Evolutionary conservation across 1,140 invertebrate species (phyloP), one percentile per base, ranked within the genome.

Genomic region (Nasonia giraulti): DNA sequence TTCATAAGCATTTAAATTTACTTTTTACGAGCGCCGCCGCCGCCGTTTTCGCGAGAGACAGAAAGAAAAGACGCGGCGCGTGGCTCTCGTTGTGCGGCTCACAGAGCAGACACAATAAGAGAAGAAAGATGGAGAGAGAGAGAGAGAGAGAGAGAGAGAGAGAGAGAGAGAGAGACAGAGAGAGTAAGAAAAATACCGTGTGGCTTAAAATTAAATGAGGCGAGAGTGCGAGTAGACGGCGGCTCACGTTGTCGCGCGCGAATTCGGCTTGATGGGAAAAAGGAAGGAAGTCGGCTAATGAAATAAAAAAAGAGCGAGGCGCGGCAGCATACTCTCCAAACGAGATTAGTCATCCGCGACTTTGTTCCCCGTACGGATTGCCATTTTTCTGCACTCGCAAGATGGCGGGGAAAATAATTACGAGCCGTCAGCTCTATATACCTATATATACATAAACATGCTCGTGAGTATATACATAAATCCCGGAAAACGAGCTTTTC

Each of bases 161-260:
- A 33, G n/a, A 33, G 33, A 33, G 33, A 33, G 33, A 33, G 33
- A 33, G 33, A 33, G 33, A 2, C 2, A 33, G 33, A 37, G 12
- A 31, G 66, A 37, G 37, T 71, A 71, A 80, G 79, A 80, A 47
- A 69, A 80, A 80, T 80, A 37, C 80, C 27, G 20, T 33, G 27
- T 1, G 11, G 23, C 47, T 74, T 62, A 82, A 82, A 82, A 74
- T 55, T 74, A 69, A 69, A 69, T 31, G 66, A 80, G 79, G 14
- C 66, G 12, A 47, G 37, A 47, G 20, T n/a, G 79, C 44, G 23
- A 69, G 17, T 17, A 2, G 12, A 14, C 6, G 20, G 6, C 20
- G 55, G 66, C 62, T 23, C 66, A n/a, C 20, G 55, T 40, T 11
- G 44, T 27, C 33, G 66, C 7, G 71, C 71, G 71, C 71, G 12